Evolutionary conservation across 2,113 vertebrate genomes (phyloP).

Genomic region (Sturnira hondurensis): DNA sequence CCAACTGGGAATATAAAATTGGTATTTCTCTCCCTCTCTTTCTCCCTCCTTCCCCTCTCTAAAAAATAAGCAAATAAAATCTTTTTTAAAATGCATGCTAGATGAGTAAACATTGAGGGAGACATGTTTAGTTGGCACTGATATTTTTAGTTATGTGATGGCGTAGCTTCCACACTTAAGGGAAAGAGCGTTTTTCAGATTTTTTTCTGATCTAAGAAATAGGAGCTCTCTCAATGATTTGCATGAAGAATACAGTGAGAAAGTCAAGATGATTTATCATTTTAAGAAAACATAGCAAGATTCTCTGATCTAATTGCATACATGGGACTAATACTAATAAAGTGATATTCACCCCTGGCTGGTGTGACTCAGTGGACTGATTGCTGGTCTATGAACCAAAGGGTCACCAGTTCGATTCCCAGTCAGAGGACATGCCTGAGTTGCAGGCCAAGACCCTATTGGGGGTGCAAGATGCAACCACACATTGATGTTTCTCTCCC

Average conservation of each 20-base stretch:
- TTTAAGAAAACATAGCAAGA: not conserved
- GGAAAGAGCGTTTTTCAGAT: not conserved
- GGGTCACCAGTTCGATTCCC: too few species aligned
- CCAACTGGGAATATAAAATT: too few species aligned
- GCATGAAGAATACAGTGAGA: not conserved
- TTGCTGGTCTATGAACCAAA: too few species aligned
- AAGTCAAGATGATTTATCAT: not conserved
- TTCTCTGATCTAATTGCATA: not conserved
- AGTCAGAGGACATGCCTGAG: too few species aligned
- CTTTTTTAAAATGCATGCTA: not conserved
- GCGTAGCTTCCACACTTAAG: not conserved
- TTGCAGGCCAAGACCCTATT: too few species aligned
- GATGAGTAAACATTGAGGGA: not conserved
- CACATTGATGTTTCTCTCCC: too few species aligned
- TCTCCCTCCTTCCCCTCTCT: too few species aligned
- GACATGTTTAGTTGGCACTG: not conserved
- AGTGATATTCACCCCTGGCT: too few species aligned
- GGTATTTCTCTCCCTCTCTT: too few species aligned
- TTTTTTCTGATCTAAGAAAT: not conserved
- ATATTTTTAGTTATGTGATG: not conserved
- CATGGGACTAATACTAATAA: not conserved
- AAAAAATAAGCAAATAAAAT: too few species aligned
- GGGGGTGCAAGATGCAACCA: too few species aligned
- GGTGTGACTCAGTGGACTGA: too few species aligned
- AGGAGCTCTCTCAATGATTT: not conserved